These are phyloP conservation scores for Chrysotoxum bicinctum DNA, from an alignment of 2,888 invertebrate species.

Conservation along the genomic window DNA sequence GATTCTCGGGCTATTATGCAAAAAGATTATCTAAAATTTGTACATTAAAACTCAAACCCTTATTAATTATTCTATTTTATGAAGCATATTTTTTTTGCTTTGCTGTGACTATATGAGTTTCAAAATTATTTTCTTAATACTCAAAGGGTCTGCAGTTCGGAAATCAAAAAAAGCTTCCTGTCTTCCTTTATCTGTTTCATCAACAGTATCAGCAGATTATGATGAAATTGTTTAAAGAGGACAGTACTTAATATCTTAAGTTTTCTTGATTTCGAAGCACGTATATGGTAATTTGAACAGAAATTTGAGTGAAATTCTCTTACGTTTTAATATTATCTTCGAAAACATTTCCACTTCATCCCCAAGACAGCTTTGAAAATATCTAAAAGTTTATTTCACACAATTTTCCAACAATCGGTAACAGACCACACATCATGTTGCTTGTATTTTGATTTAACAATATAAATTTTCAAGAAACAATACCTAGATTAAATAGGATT, in stretches of 20 bases:
- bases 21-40: neutral
- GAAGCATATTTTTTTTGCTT: neutral
- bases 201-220: neutral
- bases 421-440: neutral
- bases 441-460: neutral
- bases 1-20: neutral
- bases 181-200: neutral
- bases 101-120: neutral
- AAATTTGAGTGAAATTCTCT: neutral
- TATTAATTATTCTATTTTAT: neutral
- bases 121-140: neutral
- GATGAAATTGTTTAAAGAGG: conserved; percentile 22
- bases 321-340: neutral
- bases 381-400: neutral
- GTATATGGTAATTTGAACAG: conserved; percentile 11
- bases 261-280: neutral
- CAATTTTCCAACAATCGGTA: neutral
- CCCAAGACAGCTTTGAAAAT: neutral
- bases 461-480: neutral
- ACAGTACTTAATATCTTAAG: neutral
- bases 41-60: neutral
- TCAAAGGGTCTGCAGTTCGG: neutral
- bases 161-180: neutral
- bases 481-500: conserved; percentile 31
- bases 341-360: neutral